phyloP scores from a whole-genome alignment of 2,113 vertebrate genomes.

The Planiliza haematocheilus region DNA sequence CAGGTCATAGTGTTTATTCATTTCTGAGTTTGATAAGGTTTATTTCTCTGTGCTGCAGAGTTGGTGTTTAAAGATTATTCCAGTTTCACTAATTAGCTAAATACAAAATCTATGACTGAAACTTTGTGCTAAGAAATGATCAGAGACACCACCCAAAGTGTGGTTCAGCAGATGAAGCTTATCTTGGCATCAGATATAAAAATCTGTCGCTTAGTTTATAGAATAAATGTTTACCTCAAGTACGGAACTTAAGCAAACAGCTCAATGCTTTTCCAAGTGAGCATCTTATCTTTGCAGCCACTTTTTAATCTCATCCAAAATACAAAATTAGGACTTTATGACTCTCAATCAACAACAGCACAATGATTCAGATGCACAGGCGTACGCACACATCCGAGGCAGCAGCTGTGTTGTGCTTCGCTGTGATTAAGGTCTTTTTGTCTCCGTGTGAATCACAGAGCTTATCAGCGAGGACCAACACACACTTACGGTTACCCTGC shows the following conservation, averaged over 20 bases:
- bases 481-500: conserved; percentile 38
- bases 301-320: conserved; percentile 43
- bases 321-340: conserved; percentile 42
- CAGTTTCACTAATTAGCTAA: too few relatives aligned
- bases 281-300: conserved; percentile 1
- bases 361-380: conserved; percentile 21
- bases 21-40: neutral
- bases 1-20: neutral
- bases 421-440: conserved; percentile 66
- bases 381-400: conserved; percentile 28
- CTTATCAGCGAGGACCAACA: conserved; percentile 50
- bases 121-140: too few relatives aligned
- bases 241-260: too few relatives aligned
- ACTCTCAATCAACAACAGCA: conserved; percentile 39
- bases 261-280: neutral
- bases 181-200: too few relatives aligned
- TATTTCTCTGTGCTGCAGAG: neutral
- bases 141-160: too few relatives aligned
- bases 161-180: too few relatives aligned
- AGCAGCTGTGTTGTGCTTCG: conserved; percentile 74
- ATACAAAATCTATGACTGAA: too few relatives aligned
- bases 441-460: conserved; percentile 58
- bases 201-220: too few relatives aligned
- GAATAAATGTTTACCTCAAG: too few relatives aligned
- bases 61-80: too few relatives aligned